Evolutionary conservation across 2,113 vertebrate species (phyloP).

Genomic region (Paraplagusia blochii): DNA sequence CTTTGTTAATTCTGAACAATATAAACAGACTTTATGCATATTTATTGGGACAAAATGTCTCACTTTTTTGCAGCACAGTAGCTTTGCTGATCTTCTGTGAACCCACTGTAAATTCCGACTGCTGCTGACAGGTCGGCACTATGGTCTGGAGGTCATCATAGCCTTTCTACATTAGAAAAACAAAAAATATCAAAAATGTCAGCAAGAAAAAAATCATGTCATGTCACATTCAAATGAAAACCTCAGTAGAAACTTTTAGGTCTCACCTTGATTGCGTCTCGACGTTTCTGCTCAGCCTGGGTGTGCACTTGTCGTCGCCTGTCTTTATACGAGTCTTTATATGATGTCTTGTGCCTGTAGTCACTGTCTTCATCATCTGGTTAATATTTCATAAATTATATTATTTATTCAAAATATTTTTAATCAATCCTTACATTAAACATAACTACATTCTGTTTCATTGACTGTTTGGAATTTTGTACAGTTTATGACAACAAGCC

Average conservation of each 20-base stretch:
- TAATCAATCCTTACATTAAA: no score
- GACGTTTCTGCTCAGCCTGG: slow-evolving; percentile 93
- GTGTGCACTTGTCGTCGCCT: slow-evolving; percentile 89
- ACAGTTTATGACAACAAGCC: no score
- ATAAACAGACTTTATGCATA: not conserved
- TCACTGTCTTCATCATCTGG: slow-evolving; percentile 97
- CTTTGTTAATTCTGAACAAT: no score
- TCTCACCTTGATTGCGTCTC: slow-evolving; percentile 91
- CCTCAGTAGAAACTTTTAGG: not conserved
- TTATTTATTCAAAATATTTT: no score
- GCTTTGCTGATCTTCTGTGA: slow-evolving; percentile 97
- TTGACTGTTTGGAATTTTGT: no score
- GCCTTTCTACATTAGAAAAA: slow-evolving; percentile 83
- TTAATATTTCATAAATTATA: slow-evolving; percentile 14
- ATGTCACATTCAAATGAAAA: not conserved
- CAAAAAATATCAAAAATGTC: not conserved
- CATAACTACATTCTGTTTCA: no score
- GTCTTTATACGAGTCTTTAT: slow-evolving; percentile 92
- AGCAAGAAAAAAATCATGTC: not conserved
- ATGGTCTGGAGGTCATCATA: slow-evolving; percentile 95
- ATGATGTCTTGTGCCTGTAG: slow-evolving; percentile 85
- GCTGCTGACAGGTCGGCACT: slow-evolving; percentile 95
- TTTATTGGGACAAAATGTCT: slow-evolving; percentile 35
- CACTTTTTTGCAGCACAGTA: slow-evolving; percentile 95
- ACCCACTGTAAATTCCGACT: slow-evolving; percentile 87